Conservation (phyloP, 2,113 vertebrate genomes). For the Hippocampus mohnikei region DNA sequence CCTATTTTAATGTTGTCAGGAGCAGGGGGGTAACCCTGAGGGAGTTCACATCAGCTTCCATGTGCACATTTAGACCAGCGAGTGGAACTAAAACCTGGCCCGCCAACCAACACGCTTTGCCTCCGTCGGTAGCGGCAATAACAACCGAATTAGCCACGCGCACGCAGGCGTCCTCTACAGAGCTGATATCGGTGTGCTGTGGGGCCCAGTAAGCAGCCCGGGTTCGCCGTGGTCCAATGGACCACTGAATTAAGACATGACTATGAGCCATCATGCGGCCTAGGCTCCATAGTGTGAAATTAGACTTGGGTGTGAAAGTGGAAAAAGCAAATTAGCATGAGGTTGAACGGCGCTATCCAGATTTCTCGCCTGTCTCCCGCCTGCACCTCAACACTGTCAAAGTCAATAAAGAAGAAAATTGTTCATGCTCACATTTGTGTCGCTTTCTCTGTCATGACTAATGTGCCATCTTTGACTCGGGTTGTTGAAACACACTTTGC, state of each 20-base stretch:
- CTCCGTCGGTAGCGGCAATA: conserved; percentile 54
- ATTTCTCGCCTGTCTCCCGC: conserved; percentile 39
- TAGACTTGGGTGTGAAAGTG: conserved; percentile 63
- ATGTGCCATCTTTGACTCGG: conserved; percentile 29
- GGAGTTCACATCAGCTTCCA: conserved; percentile 48
- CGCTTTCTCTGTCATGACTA: conserved; percentile 42
- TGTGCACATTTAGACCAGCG: conserved; percentile 62
- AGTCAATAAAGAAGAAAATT: conserved; percentile 48
- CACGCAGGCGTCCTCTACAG: conserved; percentile 38
- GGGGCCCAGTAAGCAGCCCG: conserved; percentile 38
- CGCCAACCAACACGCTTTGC: conserved; percentile 30
- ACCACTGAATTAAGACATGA: conserved; percentile 41
- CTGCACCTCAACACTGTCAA: conserved; percentile 41
- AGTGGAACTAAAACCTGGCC: conserved; percentile 66
- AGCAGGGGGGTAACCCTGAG: conserved; percentile 16
- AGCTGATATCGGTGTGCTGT: conserved; percentile 41
- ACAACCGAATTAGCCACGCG: conserved; percentile 61
- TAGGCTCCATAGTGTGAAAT: conserved; percentile 51
- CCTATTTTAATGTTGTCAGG: conserved; percentile 28
- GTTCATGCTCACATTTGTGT: conserved; percentile 33
- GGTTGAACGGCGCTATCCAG: conserved; percentile 41
- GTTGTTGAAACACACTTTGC: conserved; percentile 12
- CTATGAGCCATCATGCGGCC: conserved; percentile 37
- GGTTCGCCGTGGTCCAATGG: conserved; percentile 56
- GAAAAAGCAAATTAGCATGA: conserved; percentile 64